These are phyloP conservation scores for Keiferia lycopersicella DNA, from an alignment of 2,888 invertebrate species.

Conservation along the genomic window DNA sequence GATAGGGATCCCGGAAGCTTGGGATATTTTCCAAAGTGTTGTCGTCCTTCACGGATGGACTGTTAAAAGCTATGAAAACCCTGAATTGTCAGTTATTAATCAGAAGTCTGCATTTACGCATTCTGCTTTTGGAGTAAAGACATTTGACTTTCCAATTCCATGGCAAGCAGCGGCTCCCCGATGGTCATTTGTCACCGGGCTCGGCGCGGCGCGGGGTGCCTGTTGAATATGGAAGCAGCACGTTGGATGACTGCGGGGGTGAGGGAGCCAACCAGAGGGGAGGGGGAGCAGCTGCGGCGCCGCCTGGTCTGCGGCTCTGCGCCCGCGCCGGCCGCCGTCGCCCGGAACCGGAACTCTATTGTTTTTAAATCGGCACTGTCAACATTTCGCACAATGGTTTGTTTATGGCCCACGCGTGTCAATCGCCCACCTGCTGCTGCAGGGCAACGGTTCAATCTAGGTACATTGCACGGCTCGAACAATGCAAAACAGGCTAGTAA, in stretches of 20 bases:
- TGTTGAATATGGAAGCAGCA: conserved; percentile 22
- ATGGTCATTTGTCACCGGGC: conserved; percentile 18
- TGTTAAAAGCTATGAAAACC: background rate
- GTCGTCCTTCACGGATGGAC: too few relatives aligned
- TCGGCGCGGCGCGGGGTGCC: conserved; percentile 7
- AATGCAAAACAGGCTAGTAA: background rate
- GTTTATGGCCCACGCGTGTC: conserved; percentile 9
- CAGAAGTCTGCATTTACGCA: conserved; percentile 3
- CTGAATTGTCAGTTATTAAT: conserved; percentile 1
- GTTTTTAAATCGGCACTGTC: conserved; percentile 45
- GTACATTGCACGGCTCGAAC: background rate
- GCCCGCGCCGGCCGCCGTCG: conserved; percentile 30
- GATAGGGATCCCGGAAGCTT: too few relatives aligned
- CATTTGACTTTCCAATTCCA: conserved; percentile 17
- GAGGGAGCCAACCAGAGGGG: conserved; percentile 1
- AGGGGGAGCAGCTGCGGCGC: conserved; percentile 39
- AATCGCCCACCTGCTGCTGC: background rate
- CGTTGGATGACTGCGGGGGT: conserved; percentile 27
- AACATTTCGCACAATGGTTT: conserved; percentile 13
- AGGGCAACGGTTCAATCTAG: background rate
- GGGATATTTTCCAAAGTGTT: too few relatives aligned
- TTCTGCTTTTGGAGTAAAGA: conserved; percentile 6
- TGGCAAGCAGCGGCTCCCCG: conserved; percentile 15
- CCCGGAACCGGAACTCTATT: conserved; percentile 57
- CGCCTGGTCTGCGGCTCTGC: conserved; percentile 50